Evolutionary conservation across 1,140 invertebrate genomes (phyloP).

Genomic region (Ditylenchus dipsaci): DNA sequence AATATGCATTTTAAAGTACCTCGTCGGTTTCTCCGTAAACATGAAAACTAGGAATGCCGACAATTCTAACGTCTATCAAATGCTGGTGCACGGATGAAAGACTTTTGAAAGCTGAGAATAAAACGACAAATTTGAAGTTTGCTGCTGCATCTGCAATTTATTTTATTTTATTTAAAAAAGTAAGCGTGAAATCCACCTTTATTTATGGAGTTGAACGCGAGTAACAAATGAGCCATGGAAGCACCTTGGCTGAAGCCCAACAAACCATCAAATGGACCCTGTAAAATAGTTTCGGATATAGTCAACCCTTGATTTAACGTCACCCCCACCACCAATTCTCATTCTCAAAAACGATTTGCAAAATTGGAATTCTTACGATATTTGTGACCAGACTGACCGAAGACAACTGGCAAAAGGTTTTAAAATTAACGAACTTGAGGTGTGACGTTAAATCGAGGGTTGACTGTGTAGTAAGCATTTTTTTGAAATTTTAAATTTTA

Average conservation of each 20-base stretch:
- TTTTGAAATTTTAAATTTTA: too few relatives aligned
- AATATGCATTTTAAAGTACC: background rate
- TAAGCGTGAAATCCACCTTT: background rate
- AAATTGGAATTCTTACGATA: too few relatives aligned
- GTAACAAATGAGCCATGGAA: constrained; percentile 6
- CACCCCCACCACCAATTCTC: too few relatives aligned
- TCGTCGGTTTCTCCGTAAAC: constrained; percentile 18
- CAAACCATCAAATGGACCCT: constrained; percentile 13
- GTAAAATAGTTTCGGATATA: too few relatives aligned
- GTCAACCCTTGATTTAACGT: too few relatives aligned
- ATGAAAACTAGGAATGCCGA: constrained; percentile 15
- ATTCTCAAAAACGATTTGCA: too few relatives aligned
- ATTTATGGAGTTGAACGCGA: background rate
- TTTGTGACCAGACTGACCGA: too few relatives aligned
- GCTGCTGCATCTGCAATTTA: background rate
- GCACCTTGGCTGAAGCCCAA: constrained; percentile 14
- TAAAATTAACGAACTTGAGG: too few relatives aligned
- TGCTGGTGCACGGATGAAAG: constrained; percentile 19
- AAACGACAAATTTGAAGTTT: constrained; percentile 7
- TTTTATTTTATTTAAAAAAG: too few relatives aligned
- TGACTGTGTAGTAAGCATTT: too few relatives aligned
- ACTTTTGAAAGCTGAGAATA: constrained; percentile 21
- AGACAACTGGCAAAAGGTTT: too few relatives aligned
- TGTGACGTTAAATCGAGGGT: too few relatives aligned
- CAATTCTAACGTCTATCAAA: constrained; percentile 8